A percentile compares a stretch with the other conserved stretches of the same genome.
These are phyloP conservation scores for Diadumene lineata DNA, from an alignment of 92 coral and sea anemone genomes.

Conservation along the genomic window DNA sequence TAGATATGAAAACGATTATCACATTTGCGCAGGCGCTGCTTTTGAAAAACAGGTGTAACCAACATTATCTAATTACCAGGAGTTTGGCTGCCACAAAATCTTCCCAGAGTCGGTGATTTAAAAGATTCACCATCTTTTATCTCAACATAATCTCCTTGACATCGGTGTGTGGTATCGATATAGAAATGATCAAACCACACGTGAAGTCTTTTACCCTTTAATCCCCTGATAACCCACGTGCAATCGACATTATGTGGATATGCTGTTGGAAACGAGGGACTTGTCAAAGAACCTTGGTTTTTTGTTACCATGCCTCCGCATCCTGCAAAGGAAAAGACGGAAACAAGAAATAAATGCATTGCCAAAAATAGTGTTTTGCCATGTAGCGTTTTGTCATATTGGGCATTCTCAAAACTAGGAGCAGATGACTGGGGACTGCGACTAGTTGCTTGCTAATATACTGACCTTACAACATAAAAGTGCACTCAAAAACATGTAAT, in stretches of 20 bases:
- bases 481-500: too few species aligned
- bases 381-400: too few species aligned
- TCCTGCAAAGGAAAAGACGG: conserved; percentile 13
- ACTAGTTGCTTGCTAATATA: too few species aligned
- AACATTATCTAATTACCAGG: conserved; percentile 58
- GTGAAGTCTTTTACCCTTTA: conserved; percentile 51
- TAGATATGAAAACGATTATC: too few species aligned
- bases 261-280: conserved; percentile 64
- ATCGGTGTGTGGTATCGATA: conserved; percentile 51
- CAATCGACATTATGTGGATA: conserved; percentile 65
- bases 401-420: too few species aligned
- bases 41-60: not conserved
- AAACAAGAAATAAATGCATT: too few species aligned
- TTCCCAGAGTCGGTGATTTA: conserved; percentile 66
- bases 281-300: conserved; percentile 51
- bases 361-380: too few species aligned
- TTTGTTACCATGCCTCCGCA: conserved; percentile 64
- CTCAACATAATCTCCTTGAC: conserved; percentile 75
- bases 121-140: conserved; percentile 67
- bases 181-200: conserved; percentile 67
- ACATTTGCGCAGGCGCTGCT: too few species aligned
- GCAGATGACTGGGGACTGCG: too few species aligned
- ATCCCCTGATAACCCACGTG: conserved; percentile 78
- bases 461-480: too few species aligned
- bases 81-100: conserved; percentile 58